Evolutionary conservation across 2,797 vertebrate genomes (phyloP), one percentile per base, ranked within the genome.

Genomic region (Myoxocephalus aenaeus): DNA sequence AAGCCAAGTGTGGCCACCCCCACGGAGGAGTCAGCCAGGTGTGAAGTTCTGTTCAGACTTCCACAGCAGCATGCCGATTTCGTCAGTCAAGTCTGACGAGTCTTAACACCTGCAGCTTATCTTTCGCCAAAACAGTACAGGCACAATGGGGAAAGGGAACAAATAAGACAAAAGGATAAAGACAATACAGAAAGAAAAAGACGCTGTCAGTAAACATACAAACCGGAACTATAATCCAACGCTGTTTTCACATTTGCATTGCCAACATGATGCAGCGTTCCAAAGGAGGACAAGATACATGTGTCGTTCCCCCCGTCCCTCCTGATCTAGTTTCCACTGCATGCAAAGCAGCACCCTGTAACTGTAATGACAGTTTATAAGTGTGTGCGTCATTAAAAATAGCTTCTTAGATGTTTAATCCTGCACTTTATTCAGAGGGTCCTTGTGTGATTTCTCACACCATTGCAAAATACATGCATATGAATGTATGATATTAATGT

Each of bases 1-100:
- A 88, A 86, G 81, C 76, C 63, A 70, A 86, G 84, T 78, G 75
- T 89, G 73, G 83, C 82, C 81, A 89, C 93, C 48, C 53, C 85
- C 93, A 90, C 32, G 20, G 62, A 71, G 56, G 72, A 89, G 62
- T 79, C 87, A 81, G 75, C 72, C 81, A 87, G 79, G 84, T 88
- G 87, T 85, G 70, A 76, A 73, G 81, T 69, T 56, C 70, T 68
- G 72, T 83, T 90, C 73, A 77, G 29, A 73, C 61, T 42, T 86
- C 91, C 87, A 83, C 63, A 65, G 65, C 79, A 50, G 75, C 27
- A 14, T 66, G 64, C 77, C 64, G 65, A 71, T 67, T 75, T 69
- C 13, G 2, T 86, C 68, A 81, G 40, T 63, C 81, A 65, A 65
- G 56, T 73, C 61, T 78, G 76, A 54, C 9, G 18, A 75, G 62